Percentiles rank a stretch among this genome's conserved stretches.
Evolutionary conservation across 2,888 invertebrate genomes (phyloP).

Genomic region (Boloria selene): DNA sequence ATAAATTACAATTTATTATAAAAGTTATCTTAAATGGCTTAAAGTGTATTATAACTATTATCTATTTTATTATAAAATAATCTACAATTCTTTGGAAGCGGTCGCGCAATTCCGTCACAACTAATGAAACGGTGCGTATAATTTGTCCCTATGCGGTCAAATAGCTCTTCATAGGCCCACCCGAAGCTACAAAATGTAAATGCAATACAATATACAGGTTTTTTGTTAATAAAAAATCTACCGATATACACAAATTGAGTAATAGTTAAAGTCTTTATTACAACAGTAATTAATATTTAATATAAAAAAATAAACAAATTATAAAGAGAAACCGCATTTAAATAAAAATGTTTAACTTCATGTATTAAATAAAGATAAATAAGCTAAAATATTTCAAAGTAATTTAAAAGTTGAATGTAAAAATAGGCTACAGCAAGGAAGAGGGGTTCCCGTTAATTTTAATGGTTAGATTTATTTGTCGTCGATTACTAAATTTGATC

Average conservation of each 20-base stretch:
- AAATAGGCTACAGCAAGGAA: conserved; percentile 69
- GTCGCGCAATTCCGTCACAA: conserved; percentile 70
- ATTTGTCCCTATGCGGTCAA: conserved; percentile 73
- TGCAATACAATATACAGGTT: conserved; percentile 34
- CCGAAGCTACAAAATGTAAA: conserved; percentile 61
- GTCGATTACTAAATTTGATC: conserved; percentile 71
- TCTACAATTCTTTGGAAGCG: conserved; percentile 74
- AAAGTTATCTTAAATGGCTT: neutral
- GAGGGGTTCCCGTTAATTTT: conserved; percentile 69
- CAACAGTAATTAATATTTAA: too few relatives aligned
- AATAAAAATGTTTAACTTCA: too few relatives aligned
- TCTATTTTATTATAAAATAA: neutral
- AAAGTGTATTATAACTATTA: neutral
- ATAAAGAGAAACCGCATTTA: too few relatives aligned
- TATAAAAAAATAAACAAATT: too few relatives aligned
- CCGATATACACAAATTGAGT: too few relatives aligned
- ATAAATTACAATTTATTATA: neutral
- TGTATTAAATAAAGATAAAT: too few relatives aligned
- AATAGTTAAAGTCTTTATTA: too few relatives aligned
- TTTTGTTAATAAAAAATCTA: too few relatives aligned
- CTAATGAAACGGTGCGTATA: conserved; percentile 77
- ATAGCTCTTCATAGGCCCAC: conserved; percentile 55
- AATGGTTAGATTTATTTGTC: conserved; percentile 75
- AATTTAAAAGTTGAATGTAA: conserved; percentile 54
- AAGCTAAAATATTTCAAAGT: too few relatives aligned